These are phyloP conservation scores for Andinoacara biseriatus DNA, from an alignment of 2,113 vertebrate species.

Conservation along the genomic window DNA sequence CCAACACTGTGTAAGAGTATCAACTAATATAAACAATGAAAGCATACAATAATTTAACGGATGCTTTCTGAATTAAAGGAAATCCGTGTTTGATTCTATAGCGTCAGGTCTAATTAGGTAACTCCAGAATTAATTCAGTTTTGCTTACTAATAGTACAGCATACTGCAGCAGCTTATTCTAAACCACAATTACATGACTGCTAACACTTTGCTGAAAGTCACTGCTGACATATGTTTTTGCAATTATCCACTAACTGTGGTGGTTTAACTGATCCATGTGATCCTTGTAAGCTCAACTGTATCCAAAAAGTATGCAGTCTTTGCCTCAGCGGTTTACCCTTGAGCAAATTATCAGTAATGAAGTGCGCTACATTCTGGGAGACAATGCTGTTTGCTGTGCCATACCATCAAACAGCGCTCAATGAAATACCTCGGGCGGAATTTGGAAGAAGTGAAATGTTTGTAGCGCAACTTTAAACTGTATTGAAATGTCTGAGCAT, in stretches of 20 bases:
- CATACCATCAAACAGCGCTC: neutral
- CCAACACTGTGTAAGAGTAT: neutral
- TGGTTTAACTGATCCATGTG: neutral
- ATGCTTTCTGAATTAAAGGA: neutral
- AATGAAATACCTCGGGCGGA: constrained; percentile 3
- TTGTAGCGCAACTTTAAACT: constrained; percentile 22
- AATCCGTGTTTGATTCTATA: neutral
- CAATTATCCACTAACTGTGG: neutral
- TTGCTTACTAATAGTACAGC: neutral
- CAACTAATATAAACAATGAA: neutral
- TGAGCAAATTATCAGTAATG: constrained; percentile 1
- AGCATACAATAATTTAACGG: constrained; percentile 30
- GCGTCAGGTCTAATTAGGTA: constrained; percentile 9
- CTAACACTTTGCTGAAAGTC: neutral
- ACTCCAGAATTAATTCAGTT: neutral
- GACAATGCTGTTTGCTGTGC: constrained; percentile 13
- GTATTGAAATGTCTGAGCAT: constrained; percentile 12
- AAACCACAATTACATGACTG: neutral
- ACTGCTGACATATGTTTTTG: neutral
- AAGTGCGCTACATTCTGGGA: neutral
- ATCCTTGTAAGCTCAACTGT: neutral
- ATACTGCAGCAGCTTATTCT: neutral
- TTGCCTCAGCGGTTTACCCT: neutral
- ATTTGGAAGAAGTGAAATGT: constrained; percentile 25
- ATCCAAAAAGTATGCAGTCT: neutral